Evolutionary conservation across 2,888 invertebrate species (phyloP).

Genomic region (Carcina quercana): DNA sequence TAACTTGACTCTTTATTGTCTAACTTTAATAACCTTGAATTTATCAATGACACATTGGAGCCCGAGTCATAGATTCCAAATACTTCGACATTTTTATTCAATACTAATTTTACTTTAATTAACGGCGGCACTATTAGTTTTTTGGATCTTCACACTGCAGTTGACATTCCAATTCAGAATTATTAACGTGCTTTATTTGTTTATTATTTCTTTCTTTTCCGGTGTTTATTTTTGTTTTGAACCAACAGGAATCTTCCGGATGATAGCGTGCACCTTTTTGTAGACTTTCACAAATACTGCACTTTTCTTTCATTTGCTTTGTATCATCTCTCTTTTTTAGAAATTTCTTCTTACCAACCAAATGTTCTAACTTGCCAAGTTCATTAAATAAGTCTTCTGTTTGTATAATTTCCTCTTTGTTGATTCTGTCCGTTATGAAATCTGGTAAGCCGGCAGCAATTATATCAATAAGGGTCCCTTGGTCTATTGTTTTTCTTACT

Average conservation of each 20-base stretch:
- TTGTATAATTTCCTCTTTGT: too few relatives aligned
- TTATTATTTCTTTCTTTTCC: background rate
- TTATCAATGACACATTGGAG: constrained; percentile 24
- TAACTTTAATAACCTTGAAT: constrained; percentile 19
- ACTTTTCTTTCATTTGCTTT: too few relatives aligned
- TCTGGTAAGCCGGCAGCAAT: too few relatives aligned
- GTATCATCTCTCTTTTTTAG: too few relatives aligned
- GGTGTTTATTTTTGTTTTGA: constrained; percentile 7
- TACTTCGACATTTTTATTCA: constrained; percentile 15
- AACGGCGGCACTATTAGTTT: constrained; percentile 15
- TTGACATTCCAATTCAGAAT: constrained; percentile 10
- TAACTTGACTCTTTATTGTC: constrained; percentile 3
- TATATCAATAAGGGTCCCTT: too few relatives aligned
- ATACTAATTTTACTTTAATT: constrained; percentile 19
- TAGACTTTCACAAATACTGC: too few relatives aligned
- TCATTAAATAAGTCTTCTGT: too few relatives aligned
- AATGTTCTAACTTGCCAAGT: too few relatives aligned
- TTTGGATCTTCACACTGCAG: constrained; percentile 10
- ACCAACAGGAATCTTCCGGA: constrained; percentile 9
- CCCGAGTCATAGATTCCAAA: constrained; percentile 23
- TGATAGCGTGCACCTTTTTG: too few relatives aligned
- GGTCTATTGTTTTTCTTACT: too few relatives aligned
- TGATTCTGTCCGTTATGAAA: too few relatives aligned
- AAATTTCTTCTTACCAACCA: too few relatives aligned
- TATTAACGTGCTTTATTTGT: constrained; percentile 6